Percentiles rank a stretch among this genome's conserved stretches.
Evolutionary conservation across 2,888 invertebrate genomes (phyloP).

Genomic region (Biston stratarius): DNA sequence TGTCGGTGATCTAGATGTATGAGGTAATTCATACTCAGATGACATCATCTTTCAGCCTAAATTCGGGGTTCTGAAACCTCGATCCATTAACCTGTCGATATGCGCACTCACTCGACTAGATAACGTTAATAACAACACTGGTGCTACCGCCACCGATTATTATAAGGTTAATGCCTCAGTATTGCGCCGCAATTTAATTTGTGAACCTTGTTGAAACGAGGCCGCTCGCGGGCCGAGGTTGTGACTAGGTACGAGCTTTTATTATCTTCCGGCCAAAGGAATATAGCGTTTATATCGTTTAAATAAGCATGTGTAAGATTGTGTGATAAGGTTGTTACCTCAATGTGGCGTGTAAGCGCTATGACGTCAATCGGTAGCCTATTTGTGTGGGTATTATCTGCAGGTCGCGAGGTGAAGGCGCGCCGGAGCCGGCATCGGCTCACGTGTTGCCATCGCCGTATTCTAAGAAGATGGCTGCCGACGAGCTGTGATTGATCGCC

Average conservation of each 20-base stretch:
- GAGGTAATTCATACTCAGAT: conserved; percentile 26
- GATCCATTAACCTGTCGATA: conserved; percentile 48
- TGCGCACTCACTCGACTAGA: conserved; percentile 41
- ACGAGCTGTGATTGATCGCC: conserved; percentile 69
- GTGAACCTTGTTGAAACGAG: conserved; percentile 69
- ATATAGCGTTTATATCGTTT: conserved; percentile 47
- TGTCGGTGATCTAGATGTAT: conserved; percentile 8
- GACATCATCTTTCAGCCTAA: conserved; percentile 36
- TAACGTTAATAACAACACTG: conserved; percentile 52
- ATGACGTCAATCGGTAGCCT: conserved; percentile 81
- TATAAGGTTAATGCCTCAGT: conserved; percentile 60
- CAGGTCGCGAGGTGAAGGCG: conserved; percentile 73
- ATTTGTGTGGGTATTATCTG: conserved; percentile 70
- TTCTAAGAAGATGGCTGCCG: conserved; percentile 64
- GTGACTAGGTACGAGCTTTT: conserved; percentile 45
- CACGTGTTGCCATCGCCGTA: conserved; percentile 68
- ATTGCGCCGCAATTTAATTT: conserved; percentile 71
- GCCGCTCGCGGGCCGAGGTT: conserved; percentile 65
- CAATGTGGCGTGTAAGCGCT: conserved; percentile 54
- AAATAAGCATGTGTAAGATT: conserved; percentile 48
- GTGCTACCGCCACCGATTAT: conserved; percentile 31
- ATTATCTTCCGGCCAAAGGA: conserved; percentile 39
- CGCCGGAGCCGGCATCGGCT: conserved; percentile 41
- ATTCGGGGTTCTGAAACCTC: conserved; percentile 28
- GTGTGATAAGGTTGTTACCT: conserved; percentile 56